Conservation (phyloP, 2,797 vertebrate species). For the Propithecus deckenii region DNA sequence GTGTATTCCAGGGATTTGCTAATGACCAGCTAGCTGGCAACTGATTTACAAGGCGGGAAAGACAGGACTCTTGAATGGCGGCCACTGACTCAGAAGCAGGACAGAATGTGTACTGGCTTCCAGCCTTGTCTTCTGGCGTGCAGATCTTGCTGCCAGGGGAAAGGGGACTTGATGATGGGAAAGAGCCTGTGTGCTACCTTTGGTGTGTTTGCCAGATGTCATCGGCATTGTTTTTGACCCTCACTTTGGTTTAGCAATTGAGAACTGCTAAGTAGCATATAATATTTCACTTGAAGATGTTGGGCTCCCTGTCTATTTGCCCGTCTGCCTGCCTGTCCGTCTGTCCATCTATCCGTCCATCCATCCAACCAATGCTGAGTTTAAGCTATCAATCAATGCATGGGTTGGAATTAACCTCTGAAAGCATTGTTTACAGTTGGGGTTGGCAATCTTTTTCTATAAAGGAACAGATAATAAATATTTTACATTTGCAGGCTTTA, state of each 20-base stretch:
- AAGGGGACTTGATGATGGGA: background rate
- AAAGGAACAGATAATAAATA: background rate
- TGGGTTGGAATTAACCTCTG: constrained; percentile 1
- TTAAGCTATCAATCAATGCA: background rate
- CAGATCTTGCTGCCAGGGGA: background rate
- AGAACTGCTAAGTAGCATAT: background rate
- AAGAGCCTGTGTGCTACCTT: background rate
- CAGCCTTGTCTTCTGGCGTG: background rate
- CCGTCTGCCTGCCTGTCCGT: background rate
- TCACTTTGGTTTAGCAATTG: background rate
- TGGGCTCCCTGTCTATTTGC: background rate
- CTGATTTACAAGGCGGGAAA: background rate
- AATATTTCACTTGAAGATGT: background rate
- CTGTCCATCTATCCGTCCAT: background rate
- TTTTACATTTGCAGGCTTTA: background rate
- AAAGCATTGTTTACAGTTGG: background rate
- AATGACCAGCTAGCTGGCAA: constrained; percentile 43
- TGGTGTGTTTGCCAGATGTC: background rate
- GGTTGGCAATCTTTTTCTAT: background rate
- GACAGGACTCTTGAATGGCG: background rate
- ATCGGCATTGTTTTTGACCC: background rate
- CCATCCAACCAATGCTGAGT: background rate
- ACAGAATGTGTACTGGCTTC: background rate
- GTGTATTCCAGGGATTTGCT: constrained; percentile 46
- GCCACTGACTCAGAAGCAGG: constrained; percentile 4